phyloP scores from a whole-genome alignment of 2,797 vertebrate species.

The Enoplosus armatus region DNA sequence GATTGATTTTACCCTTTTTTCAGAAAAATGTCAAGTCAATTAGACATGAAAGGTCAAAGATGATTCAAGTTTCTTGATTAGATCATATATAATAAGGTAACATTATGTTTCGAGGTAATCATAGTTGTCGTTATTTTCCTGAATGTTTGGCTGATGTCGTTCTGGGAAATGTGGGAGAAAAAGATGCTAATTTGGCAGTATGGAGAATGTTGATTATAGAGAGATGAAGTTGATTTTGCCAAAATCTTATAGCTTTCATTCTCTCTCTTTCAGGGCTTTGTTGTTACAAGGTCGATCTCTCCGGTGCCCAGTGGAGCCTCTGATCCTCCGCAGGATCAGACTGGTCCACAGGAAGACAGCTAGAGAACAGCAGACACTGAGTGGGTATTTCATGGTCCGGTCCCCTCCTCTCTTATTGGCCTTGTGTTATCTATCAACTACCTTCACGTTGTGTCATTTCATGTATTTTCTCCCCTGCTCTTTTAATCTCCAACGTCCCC shows the following conservation, averaged over 20 bases:
- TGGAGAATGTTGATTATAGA: too few species aligned
- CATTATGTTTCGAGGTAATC: constrained; percentile 52
- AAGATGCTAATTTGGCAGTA: background rate
- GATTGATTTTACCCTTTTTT: constrained; percentile 51
- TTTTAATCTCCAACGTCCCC: constrained; percentile 24
- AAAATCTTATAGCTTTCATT: background rate
- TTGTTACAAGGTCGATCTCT: constrained; percentile 56
- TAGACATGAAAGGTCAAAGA: constrained; percentile 66
- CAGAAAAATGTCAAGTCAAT: constrained; percentile 72
- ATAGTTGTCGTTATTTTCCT: constrained; percentile 13
- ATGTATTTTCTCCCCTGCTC: constrained; percentile 15
- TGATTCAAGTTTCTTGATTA: constrained; percentile 66
- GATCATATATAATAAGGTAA: constrained; percentile 52
- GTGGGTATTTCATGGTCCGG: constrained; percentile 45
- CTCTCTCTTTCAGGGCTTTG: constrained; percentile 57
- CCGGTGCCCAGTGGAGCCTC: constrained; percentile 48
- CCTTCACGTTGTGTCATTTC: constrained; percentile 22
- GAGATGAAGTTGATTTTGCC: constrained; percentile 2
- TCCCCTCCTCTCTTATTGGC: constrained; percentile 22
- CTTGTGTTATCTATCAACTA: constrained; percentile 13
- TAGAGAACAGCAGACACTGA: constrained; percentile 69
- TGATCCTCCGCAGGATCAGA: constrained; percentile 66
- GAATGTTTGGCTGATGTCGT: constrained; percentile 32
- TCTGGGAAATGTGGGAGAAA: background rate
- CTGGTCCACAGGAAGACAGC: constrained; percentile 77